These are phyloP conservation scores for Dasysyrphus tricinctus DNA, from an alignment of 2,888 invertebrate species.

Conservation along the genomic window DNA sequence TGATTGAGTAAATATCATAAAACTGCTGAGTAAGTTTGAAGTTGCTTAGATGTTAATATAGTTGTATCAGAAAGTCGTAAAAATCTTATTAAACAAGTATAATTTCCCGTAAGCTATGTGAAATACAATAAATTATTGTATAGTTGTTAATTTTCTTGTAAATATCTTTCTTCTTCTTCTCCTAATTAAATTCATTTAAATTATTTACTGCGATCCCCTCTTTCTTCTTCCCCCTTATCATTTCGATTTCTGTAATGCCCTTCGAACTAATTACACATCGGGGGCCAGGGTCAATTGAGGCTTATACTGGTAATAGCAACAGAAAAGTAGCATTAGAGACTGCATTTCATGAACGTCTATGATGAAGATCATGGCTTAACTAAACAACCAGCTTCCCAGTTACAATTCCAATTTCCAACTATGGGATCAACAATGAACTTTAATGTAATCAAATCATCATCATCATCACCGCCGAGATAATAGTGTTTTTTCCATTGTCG, in stretches of 20 bases:
- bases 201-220: not conserved
- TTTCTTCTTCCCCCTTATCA: too few species aligned
- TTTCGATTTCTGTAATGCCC: constrained; percentile 12
- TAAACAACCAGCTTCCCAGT: constrained; percentile 4
- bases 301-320: constrained; percentile 6
- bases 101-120: not conserved
- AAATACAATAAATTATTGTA: not conserved
- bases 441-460: constrained; percentile 56
- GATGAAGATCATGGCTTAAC: constrained; percentile 35
- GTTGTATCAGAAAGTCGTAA: not conserved
- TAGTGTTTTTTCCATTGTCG: constrained; percentile 38
- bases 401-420: constrained; percentile 36
- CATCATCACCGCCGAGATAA: constrained; percentile 32
- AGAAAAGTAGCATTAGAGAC: constrained; percentile 3
- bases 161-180: not conserved
- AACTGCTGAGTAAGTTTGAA: not conserved
- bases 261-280: constrained; percentile 62
- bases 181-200: constrained; percentile 16
- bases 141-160: not conserved
- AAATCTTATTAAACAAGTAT: not conserved
- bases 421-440: constrained; percentile 63
- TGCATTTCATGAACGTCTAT: constrained; percentile 17
- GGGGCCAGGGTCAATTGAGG: constrained; percentile 69
- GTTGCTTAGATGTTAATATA: not conserved
- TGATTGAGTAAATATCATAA: not conserved